These are phyloP conservation scores for Hyposoter dolosus DNA, from an alignment of 2,888 invertebrate genomes.

Conservation along the genomic window DNA sequence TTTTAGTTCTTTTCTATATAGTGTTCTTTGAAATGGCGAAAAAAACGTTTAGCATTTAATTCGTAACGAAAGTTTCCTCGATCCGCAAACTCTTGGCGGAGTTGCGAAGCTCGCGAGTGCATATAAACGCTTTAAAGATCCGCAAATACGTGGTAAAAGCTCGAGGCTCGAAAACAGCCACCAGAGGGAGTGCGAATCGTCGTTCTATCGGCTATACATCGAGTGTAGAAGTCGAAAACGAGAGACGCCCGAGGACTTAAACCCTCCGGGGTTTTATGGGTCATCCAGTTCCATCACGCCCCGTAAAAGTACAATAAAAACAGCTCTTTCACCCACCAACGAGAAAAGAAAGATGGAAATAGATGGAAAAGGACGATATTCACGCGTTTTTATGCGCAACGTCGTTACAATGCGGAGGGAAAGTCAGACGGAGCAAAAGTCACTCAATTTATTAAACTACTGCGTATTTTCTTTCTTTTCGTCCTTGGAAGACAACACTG, in stretches of 20 bases:
- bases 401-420: conserved; percentile 10
- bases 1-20: background rate
- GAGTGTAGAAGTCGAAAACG: conserved; percentile 67
- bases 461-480: conserved; percentile 71
- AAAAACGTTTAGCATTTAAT: background rate
- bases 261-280: conserved; percentile 81
- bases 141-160: conserved; percentile 6
- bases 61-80: background rate
- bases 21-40: background rate
- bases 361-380: conserved; percentile 29
- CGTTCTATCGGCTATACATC: conserved; percentile 18
- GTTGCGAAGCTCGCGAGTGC: background rate
- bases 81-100: background rate
- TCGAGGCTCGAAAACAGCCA: conserved; percentile 9
- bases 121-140: background rate
- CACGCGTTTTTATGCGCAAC: background rate
- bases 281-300: conserved; percentile 84
- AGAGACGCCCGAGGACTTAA: conserved; percentile 72
- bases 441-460: conserved; percentile 77
- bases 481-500: background rate
- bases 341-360: conserved; percentile 8
- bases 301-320: conserved; percentile 84
- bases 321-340: conserved; percentile 79
- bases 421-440: conserved; percentile 64
- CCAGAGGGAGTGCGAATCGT: conserved; percentile 19